Base-by-base conservation (phyloP, 1,140 invertebrate genomes). In the Heliconius eleuchia region DNA sequence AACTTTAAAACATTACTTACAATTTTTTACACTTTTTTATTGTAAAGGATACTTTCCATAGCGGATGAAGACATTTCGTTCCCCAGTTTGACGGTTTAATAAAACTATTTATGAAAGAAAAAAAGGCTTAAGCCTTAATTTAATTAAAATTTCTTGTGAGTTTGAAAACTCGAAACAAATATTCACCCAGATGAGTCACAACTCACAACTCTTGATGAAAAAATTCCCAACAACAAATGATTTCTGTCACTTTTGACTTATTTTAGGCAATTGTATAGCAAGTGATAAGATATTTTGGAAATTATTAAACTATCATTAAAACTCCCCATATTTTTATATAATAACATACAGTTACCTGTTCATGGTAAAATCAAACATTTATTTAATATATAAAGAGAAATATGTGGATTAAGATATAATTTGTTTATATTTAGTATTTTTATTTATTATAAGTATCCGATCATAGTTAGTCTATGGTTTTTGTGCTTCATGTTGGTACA, bases 41-140 rank as follows among this genome's bases (percentile, higher is more conserved):
- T 71, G 82, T 95, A 96, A 97, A 97, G 96, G 96, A 97, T 97
- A 98, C 97, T 98, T 95, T 98, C 97, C 97, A 98, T 98, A 86
- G 96, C 96, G 85, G 97, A 96, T 77, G 97, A 96, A 89, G 97
- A 97, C 97, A 97, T 97, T 96, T 97, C 97, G 95, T 97, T 97
- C 91, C 97, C 97, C 97, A 96, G 96, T 95, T 95, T 96, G 95
- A 91, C 88, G 92, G 89, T 50, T 89, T 92, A 82, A 82, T 57
- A 83, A 88, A 91, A 87, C 79, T 85, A 86, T 79, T 78, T 80
- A 85, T 30, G 46, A 79, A 85, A 78, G 82, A 87, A 86, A 86
- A 18, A 82, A 34, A 90, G 85, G 86, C 80, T 72, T 46, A 71
- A 76, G 80, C 81, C 82, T 82, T 80, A 75, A 74, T 52, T 37